phyloP scores from a whole-genome alignment of 92 coral and sea anemone genomes.

The Desmophyllum pertusum region DNA sequence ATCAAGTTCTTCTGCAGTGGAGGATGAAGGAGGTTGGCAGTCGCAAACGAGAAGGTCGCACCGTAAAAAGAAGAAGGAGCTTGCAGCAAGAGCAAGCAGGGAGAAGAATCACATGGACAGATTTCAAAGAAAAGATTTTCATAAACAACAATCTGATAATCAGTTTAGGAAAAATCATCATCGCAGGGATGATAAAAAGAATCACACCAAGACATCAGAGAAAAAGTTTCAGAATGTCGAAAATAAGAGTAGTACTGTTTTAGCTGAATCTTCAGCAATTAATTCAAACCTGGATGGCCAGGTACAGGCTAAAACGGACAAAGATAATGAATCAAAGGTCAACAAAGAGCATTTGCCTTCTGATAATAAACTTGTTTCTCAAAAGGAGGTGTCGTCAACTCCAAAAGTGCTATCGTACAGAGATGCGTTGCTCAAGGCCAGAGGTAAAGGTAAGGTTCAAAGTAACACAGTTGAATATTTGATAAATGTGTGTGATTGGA shows the following conservation, averaged over 20 bases:
- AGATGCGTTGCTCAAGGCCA: slow-evolving; percentile 82
- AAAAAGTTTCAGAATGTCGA: slow-evolving; percentile 13
- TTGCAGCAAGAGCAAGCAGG: slow-evolving; percentile 28
- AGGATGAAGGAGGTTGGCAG: slow-evolving; percentile 87
- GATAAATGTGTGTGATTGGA: neutral
- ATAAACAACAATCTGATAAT: slow-evolving; percentile 37
- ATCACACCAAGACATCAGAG: neutral
- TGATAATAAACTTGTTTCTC: neutral
- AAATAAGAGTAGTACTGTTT: neutral
- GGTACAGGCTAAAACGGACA: neutral
- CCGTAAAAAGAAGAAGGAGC: slow-evolving; percentile 77
- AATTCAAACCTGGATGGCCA: slow-evolving; percentile 3
- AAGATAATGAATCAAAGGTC: neutral
- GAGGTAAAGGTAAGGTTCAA: slow-evolving; percentile 58
- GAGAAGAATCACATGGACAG: slow-evolving; percentile 41
- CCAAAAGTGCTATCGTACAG: slow-evolving; percentile 74
- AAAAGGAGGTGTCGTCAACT: neutral
- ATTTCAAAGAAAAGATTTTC: slow-evolving; percentile 45
- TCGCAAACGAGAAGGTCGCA: slow-evolving; percentile 74
- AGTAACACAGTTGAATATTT: neutral
- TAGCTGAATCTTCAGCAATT: neutral
- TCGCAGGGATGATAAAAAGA: slow-evolving; percentile 44
- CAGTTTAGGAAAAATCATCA: slow-evolving; percentile 34
- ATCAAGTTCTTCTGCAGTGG: slow-evolving; percentile 69
- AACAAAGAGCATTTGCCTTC: neutral